Percentiles rank a stretch among this genome's conserved stretches.
Conservation (phyloP, 2,888 invertebrate genomes). For the Chloroclysta siterata region DNA sequence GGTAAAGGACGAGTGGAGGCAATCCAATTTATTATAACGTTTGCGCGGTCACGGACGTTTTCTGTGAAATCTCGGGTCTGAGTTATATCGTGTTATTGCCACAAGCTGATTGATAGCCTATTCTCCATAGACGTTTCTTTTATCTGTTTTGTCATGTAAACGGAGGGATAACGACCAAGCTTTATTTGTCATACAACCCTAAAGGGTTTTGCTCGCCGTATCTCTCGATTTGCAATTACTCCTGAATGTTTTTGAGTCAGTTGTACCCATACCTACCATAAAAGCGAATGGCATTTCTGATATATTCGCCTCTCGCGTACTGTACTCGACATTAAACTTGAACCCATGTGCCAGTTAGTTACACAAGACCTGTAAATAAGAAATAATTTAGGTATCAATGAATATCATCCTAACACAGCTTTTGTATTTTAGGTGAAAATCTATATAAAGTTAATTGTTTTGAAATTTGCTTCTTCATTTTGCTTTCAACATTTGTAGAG, state of each 20-base stretch:
- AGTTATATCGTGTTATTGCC: conserved; percentile 50
- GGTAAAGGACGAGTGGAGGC: conserved; percentile 41
- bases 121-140: conserved; percentile 45
- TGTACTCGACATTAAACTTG: neutral
- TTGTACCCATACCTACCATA: neutral
- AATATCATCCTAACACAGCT: conserved; percentile 7
- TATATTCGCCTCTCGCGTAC: neutral
- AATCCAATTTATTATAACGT: conserved; percentile 59
- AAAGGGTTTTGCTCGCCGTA: conserved; percentile 6
- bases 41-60: conserved; percentile 48
- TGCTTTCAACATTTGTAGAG: conserved; percentile 18
- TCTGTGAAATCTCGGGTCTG: conserved; percentile 46
- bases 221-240: neutral
- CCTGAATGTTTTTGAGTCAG: neutral
- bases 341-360: too few species aligned
- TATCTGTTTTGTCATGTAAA: conserved; percentile 43
- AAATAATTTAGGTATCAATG: conserved; percentile 27
- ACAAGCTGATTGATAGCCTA: conserved; percentile 56
- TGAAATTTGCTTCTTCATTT: conserved; percentile 15
- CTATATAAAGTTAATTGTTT: conserved; percentile 6
- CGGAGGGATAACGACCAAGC: conserved; percentile 35
- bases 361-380: conserved; percentile 1
- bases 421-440: neutral
- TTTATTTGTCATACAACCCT: conserved; percentile 30
- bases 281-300: neutral